These are phyloP conservation scores for Autographa pulchrina DNA, from an alignment of 2,888 invertebrate genomes.

Conservation along the genomic window DNA sequence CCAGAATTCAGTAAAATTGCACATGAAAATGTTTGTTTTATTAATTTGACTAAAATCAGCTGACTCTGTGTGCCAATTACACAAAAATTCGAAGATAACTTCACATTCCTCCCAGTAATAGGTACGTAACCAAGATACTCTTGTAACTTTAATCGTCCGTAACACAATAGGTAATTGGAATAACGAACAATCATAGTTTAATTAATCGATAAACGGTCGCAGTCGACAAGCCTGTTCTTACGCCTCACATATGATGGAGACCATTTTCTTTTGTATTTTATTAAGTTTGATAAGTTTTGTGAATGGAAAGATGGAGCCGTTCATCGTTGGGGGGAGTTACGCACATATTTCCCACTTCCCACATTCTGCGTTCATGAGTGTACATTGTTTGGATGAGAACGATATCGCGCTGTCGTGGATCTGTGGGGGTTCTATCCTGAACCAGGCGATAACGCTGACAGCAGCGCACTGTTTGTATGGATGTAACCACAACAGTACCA, in stretches of 20 bases:
- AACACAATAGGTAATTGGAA: conserved; percentile 16
- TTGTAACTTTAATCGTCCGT: conserved; percentile 13
- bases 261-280: conserved; percentile 9
- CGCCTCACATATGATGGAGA: conserved; percentile 13
- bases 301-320: conserved; percentile 23
- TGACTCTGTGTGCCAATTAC: not conserved
- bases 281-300: not conserved
- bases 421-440: conserved; percentile 54
- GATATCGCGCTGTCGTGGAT: conserved; percentile 40
- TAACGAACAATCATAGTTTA: conserved; percentile 17
- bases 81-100: conserved; percentile 3
- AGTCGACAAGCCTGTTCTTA: not conserved
- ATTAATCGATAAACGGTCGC: conserved; percentile 30
- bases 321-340: conserved; percentile 27
- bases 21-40: too few species aligned
- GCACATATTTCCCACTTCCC: conserved; percentile 21
- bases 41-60: too few species aligned
- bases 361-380: conserved; percentile 46
- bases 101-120: not conserved
- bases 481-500: conserved; percentile 17
- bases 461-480: conserved; percentile 48
- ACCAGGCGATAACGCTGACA: conserved; percentile 43
- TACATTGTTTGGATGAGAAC: conserved; percentile 13
- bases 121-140: not conserved
- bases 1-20: not conserved